Conservation (phyloP, 2,888 invertebrate species). For the Timema podura region DNA sequence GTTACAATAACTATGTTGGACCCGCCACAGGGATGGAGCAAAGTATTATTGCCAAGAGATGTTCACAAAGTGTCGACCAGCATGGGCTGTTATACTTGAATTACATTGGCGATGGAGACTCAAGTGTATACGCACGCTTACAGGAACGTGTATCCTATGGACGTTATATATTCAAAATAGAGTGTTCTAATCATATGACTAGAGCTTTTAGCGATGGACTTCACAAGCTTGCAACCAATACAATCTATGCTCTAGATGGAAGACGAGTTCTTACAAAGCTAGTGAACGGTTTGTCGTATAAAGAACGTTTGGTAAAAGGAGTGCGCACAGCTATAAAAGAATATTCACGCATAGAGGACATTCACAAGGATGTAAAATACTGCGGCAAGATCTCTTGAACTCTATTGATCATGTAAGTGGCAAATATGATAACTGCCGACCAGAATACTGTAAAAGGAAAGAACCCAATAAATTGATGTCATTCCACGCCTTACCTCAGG, state of each 20-base stretch:
- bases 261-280: not conserved
- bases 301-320: not conserved
- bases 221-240: constrained; percentile 1
- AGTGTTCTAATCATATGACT: not conserved
- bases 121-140: not conserved
- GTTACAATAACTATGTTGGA: no score
- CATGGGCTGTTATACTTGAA: not conserved
- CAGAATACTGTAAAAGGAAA: not conserved
- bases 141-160: constrained; percentile 9
- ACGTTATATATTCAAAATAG: not conserved
- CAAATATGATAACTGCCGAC: not conserved
- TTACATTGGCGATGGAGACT: not conserved
- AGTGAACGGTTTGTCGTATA: not conserved
- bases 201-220: constrained; percentile 7
- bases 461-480: not conserved
- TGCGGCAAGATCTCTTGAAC: not conserved
- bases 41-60: constrained; percentile 2
- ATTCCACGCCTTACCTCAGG: not conserved
- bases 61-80: not conserved
- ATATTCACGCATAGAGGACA: not conserved
- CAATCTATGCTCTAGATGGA: not conserved
- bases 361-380: not conserved
- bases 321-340: not conserved
- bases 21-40: no score
- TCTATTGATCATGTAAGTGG: not conserved